phyloP scores from a whole-genome alignment of 2,113 vertebrate genomes.

The Spea bombifrons region DNA sequence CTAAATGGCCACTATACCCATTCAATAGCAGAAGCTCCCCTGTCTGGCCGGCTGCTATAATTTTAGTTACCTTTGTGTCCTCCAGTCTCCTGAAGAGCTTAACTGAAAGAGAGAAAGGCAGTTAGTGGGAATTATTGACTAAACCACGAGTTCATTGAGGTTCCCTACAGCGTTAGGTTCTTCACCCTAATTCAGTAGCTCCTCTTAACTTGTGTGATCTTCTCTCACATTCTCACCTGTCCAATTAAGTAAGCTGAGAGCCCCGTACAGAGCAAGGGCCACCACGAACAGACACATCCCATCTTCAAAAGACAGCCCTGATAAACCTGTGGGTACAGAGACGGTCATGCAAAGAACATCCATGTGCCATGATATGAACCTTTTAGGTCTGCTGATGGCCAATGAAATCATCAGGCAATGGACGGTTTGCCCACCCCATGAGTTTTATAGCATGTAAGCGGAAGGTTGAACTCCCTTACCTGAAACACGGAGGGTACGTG shows the following conservation, averaged over 20 bases:
- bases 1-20: too few relatives aligned
- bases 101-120: neutral
- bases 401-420: neutral
- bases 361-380: too few relatives aligned
- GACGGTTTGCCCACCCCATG: neutral
- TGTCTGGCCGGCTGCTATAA: neutral
- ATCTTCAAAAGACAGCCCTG: constrained; percentile 57
- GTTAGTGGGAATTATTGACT: neutral
- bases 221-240: constrained; percentile 43
- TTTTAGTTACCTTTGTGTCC: constrained; percentile 8
- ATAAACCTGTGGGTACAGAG: constrained; percentile 47
- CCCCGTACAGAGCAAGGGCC: constrained; percentile 56
- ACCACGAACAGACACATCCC: constrained; percentile 58
- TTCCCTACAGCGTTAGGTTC: neutral
- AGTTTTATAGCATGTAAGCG: neutral
- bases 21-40: too few relatives aligned
- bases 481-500: constrained; percentile 57
- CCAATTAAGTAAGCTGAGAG: constrained; percentile 49
- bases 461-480: constrained; percentile 55
- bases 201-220: neutral
- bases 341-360: neutral
- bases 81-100: neutral
- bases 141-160: too few relatives aligned
- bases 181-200: neutral
- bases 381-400: too few relatives aligned